Conservation (phyloP, 2,797 vertebrate genomes). For the Mus minutoides region DNA sequence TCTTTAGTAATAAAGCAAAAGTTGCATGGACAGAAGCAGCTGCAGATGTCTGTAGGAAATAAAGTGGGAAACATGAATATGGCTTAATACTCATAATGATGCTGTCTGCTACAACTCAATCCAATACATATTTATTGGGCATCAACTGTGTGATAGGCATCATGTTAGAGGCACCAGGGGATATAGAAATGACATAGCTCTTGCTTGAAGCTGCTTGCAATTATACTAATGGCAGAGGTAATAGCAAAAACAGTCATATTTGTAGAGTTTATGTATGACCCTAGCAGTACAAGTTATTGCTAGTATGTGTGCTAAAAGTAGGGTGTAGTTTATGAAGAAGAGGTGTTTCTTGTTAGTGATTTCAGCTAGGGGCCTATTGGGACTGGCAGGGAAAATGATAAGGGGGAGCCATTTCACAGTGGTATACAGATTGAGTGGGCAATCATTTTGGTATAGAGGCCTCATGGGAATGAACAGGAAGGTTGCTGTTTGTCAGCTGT, state of each 20-base stretch:
- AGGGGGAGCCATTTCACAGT: constrained; percentile 7
- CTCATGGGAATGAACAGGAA: background rate
- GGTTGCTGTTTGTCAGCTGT: background rate
- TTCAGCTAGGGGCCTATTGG: constrained; percentile 26
- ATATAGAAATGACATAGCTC: constrained; percentile 50
- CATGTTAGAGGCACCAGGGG: constrained; percentile 7
- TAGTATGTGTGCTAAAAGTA: constrained; percentile 46
- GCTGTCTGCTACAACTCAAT: constrained; percentile 60
- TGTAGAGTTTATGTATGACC: constrained; percentile 53
- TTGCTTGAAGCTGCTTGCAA: constrained; percentile 65
- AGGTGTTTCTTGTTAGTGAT: background rate
- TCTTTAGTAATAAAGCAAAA: constrained; percentile 58
- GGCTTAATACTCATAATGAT: constrained; percentile 62
- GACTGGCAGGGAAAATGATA: background rate
- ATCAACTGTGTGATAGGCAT: constrained; percentile 61
- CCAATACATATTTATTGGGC: constrained; percentile 67
- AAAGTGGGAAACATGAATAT: constrained; percentile 52
- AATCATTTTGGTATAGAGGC: background rate
- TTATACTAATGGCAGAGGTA: constrained; percentile 66
- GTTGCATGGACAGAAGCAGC: constrained; percentile 8
- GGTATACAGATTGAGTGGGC: background rate
- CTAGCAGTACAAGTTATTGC: constrained; percentile 60
- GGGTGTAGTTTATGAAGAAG: constrained; percentile 34
- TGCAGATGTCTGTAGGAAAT: constrained; percentile 30
- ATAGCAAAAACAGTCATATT: constrained; percentile 62